A percentile compares a stretch with the other conserved stretches of the same genome.
phyloP scores from a whole-genome alignment of 2,888 invertebrate genomes.

The Euphydryas editha region DNA sequence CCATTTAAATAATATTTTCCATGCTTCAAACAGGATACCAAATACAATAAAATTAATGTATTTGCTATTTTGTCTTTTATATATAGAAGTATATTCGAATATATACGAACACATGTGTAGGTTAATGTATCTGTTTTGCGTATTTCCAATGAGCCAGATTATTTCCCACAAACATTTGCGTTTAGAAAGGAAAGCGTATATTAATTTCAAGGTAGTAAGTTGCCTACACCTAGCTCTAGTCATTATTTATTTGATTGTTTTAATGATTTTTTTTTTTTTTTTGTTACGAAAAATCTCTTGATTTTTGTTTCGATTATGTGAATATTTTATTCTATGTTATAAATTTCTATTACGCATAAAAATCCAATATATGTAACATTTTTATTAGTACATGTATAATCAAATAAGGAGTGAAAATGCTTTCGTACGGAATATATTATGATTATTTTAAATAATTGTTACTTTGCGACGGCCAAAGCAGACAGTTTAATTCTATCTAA shows the following conservation, averaged over 20 bases:
- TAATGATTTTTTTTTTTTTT: conserved; percentile 16
- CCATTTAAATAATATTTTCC: too few species aligned
- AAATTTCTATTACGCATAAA: too few species aligned
- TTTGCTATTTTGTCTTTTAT: neutral
- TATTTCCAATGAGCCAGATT: conserved; percentile 20
- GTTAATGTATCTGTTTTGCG: conserved; percentile 6
- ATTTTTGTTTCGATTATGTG: too few species aligned
- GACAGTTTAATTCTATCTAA: too few species aligned
- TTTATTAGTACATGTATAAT: too few species aligned
- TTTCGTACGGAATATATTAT: too few species aligned
- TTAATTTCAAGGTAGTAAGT: conserved; percentile 68
- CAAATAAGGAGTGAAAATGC: too few species aligned
- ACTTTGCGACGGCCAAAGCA: too few species aligned
- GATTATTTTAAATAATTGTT: too few species aligned
- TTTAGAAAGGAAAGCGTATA: conserved; percentile 65
- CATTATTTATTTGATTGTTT: conserved; percentile 12
- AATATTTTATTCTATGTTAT: too few species aligned
- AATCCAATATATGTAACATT: too few species aligned
- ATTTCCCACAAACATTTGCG: conserved; percentile 43
- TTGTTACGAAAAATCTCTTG: too few species aligned
- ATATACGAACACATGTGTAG: neutral
- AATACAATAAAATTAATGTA: neutral
- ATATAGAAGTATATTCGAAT: neutral
- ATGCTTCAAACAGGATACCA: neutral
- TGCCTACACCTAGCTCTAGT: conserved; percentile 43